Base-by-base conservation (phyloP, 2,888 invertebrate species). In the Perizoma affinitatum region DNA sequence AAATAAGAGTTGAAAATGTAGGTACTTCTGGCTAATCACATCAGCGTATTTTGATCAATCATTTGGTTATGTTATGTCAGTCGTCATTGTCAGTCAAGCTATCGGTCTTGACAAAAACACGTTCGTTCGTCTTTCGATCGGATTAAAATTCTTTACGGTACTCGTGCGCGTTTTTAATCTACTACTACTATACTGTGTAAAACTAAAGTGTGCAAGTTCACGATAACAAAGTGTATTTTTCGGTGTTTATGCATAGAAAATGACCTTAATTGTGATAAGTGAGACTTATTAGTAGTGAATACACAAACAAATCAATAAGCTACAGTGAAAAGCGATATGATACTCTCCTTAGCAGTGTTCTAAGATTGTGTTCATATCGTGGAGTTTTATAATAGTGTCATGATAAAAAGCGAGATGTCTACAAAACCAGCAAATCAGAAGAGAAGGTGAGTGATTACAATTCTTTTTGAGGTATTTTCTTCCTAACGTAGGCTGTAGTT, bases 391-490 rank as follows among this genome's bases (percentile, higher is more conserved):
- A 85, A 80, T 76, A 84, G 82, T 84, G 78, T 77, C 67, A 75
- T 80, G 80, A 82, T 85, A 81, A 84, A 87, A 83, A 75, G 71
- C 65, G 85, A 86, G 73, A 92, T 92, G 92, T 86, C 90, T 85
- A 75, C 90, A 63, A 93, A 93, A 80, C 90, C 90, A 79, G 91
- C 94, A 69, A 95, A 94, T 90, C 95, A 95, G 80, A 96, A 95
- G 88, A 93, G 95, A 86, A 95, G 95, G 96, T 96, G 87, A 93
- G 83, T 76, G 58, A 40, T 64, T 63, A 61, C 47, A 69, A 74
- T 71, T 72, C 56, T 64, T 72, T 70, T 61, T 46, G 9, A 58
- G 58, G 54, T 57, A 51, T 44, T 47, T 50, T 33, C 45, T 38
- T 54, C 57, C 43, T 69, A 69, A 65, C 65, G 61, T 71, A 57